Conservation (phyloP, 2,888 invertebrate genomes). For the Taphrorychus bicolor region DNA sequence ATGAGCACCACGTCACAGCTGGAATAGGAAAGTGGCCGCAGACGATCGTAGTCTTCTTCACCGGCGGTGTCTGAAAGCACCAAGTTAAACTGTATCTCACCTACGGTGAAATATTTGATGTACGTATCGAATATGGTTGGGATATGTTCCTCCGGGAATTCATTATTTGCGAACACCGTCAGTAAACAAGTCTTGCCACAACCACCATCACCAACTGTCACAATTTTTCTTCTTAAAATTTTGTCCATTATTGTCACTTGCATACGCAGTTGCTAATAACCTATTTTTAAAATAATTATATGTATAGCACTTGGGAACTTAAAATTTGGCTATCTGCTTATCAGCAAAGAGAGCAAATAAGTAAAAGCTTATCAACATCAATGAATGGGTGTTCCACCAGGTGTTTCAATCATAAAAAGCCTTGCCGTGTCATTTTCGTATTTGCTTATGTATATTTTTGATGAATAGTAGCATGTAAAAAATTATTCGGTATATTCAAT, state of each 20-base stretch:
- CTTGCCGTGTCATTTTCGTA: no score
- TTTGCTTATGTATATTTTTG: no score
- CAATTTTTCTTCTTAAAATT: slow-evolving; percentile 46
- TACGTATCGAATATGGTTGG: slow-evolving; percentile 59
- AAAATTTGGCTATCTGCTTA: neutral
- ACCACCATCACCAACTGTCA: slow-evolving; percentile 69
- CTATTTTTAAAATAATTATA: neutral
- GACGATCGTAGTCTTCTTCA: slow-evolving; percentile 65
- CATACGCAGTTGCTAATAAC: no score
- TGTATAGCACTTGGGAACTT: neutral
- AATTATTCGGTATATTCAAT: no score
- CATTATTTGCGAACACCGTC: slow-evolving; percentile 67
- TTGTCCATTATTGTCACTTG: slow-evolving; percentile 12
- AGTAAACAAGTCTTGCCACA: slow-evolving; percentile 71
- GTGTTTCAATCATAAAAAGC: no score
- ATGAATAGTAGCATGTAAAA: no score
- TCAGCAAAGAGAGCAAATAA: neutral
- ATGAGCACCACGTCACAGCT: slow-evolving; percentile 70
- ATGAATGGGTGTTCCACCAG: neutral
- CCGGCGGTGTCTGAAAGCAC: slow-evolving; percentile 67
- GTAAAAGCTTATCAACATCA: neutral
- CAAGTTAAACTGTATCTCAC: slow-evolving; percentile 59
- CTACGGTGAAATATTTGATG: slow-evolving; percentile 61
- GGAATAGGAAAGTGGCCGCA: slow-evolving; percentile 66
- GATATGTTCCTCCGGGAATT: slow-evolving; percentile 67